Percentiles rank a stretch among this genome's conserved stretches.
Evolutionary conservation across 2,888 invertebrate species (phyloP).

Genomic region (Craniophora ligustri): DNA sequence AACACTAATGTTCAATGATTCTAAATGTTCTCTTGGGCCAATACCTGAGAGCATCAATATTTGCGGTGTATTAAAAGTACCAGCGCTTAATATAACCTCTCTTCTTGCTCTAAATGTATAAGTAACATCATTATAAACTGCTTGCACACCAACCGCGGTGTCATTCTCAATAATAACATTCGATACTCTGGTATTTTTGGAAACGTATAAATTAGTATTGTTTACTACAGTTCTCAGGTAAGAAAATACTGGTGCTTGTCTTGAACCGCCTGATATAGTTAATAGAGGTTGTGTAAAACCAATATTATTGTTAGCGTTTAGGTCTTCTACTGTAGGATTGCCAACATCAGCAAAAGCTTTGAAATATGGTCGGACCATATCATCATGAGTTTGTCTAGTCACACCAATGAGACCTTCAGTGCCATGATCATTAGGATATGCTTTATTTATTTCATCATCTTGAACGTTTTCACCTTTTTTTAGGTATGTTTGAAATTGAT

Average conservation of each 20-base stretch:
- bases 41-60: conserved; percentile 42
- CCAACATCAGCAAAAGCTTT: conserved; percentile 40
- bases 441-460: conserved; percentile 17
- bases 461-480: conserved; percentile 25
- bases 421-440: conserved; percentile 22
- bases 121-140: not conserved
- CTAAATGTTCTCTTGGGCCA: conserved; percentile 37
- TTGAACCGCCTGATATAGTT: conserved; percentile 10
- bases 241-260: conserved; percentile 36
- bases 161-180: conserved; percentile 35
- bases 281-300: conserved; percentile 39
- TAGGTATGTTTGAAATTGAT: conserved; percentile 25
- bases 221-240: conserved; percentile 29
- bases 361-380: conserved; percentile 25
- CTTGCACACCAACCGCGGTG: conserved; percentile 33
- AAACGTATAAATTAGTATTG: conserved; percentile 34
- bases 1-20: conserved; percentile 26
- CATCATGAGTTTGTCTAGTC: conserved; percentile 21
- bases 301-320: conserved; percentile 26
- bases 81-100: conserved; percentile 43
- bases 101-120: conserved; percentile 35
- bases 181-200: conserved; percentile 29
- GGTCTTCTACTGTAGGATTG: conserved; percentile 22
- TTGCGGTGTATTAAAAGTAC: conserved; percentile 38
- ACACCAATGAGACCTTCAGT: conserved; percentile 28